These are phyloP conservation scores for Battus philenor DNA, from an alignment of 1,140 invertebrate species.

Conservation along the genomic window DNA sequence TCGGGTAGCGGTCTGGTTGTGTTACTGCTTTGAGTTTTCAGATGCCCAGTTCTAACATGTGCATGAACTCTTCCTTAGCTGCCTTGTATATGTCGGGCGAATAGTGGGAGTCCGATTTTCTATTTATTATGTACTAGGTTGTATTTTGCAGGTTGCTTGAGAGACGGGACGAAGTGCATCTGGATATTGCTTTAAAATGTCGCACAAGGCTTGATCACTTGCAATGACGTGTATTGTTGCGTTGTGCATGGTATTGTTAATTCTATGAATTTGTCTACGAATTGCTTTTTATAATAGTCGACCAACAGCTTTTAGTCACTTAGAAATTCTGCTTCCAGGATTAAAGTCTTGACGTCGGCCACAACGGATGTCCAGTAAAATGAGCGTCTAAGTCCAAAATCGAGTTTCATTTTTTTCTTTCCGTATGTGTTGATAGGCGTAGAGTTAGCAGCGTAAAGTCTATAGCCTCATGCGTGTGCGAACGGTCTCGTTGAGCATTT, in stretches of 20 bases:
- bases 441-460: slow-evolving; percentile 25
- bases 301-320: slow-evolving; percentile 22
- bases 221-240: background rate
- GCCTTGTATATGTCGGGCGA: slow-evolving; percentile 15
- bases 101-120: slow-evolving; percentile 12
- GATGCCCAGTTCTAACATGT: background rate
- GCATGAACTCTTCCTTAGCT: background rate
- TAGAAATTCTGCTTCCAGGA: slow-evolving; percentile 44
- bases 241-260: slow-evolving; percentile 17
- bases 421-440: slow-evolving; percentile 31
- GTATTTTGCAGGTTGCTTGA: slow-evolving; percentile 16
- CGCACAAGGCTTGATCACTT: background rate
- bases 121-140: slow-evolving; percentile 17
- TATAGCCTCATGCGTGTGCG: no score
- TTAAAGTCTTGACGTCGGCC: slow-evolving; percentile 37
- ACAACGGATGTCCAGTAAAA: slow-evolving; percentile 40
- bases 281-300: slow-evolving; percentile 23
- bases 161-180: slow-evolving; percentile 14
- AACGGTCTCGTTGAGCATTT: no score
- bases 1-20: background rate
- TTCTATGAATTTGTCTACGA: slow-evolving; percentile 23
- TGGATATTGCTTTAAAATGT: background rate
- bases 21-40: background rate
- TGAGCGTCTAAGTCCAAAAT: slow-evolving; percentile 25
- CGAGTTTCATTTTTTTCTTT: slow-evolving; percentile 18